phyloP scores from a whole-genome alignment of 1,140 invertebrate genomes.

The Pogonus chalceus region DNA sequence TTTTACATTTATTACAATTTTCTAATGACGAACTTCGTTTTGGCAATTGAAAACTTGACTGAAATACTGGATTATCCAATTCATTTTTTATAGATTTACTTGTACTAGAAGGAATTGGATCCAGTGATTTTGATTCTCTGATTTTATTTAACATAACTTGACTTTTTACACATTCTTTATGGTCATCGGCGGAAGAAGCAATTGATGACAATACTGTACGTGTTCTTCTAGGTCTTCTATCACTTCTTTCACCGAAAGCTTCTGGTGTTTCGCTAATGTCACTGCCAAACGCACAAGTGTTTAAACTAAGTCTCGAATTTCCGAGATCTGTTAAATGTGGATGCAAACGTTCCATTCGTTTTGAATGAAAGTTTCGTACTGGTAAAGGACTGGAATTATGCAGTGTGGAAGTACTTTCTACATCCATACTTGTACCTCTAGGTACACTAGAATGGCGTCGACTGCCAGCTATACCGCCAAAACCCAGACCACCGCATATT shows the following conservation, averaged over 20 bases:
- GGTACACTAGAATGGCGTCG: conserved; percentile 46
- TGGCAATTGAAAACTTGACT: conserved; percentile 24
- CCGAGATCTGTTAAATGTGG: conserved; percentile 29
- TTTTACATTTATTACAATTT: conserved; percentile 38
- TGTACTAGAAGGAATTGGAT: conserved; percentile 34
- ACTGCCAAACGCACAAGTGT: conserved; percentile 34
- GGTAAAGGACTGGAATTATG: conserved; percentile 30
- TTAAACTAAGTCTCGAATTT: conserved; percentile 39
- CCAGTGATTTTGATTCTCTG: conserved; percentile 41
- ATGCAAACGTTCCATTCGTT: conserved; percentile 23
- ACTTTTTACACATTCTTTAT: conserved; percentile 33
- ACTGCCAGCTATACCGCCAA: conserved; percentile 37
- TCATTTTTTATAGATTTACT: conserved; percentile 15
- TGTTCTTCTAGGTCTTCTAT: conserved; percentile 28
- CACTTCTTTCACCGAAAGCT: conserved; percentile 32
- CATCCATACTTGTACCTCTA: conserved; percentile 32
- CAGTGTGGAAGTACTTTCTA: conserved; percentile 31
- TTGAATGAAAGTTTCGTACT: conserved; percentile 14
- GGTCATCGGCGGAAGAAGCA: conserved; percentile 42
- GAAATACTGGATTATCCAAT: conserved; percentile 13
- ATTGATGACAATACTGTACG: conserved; percentile 41
- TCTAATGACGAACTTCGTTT: conserved; percentile 23
- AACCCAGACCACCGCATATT: conserved; percentile 34
- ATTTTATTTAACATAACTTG: conserved; percentile 31
- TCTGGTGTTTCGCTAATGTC: conserved; percentile 32